Base-by-base conservation (phyloP, 2,113 vertebrate species). In the Podilymbus podiceps region DNA sequence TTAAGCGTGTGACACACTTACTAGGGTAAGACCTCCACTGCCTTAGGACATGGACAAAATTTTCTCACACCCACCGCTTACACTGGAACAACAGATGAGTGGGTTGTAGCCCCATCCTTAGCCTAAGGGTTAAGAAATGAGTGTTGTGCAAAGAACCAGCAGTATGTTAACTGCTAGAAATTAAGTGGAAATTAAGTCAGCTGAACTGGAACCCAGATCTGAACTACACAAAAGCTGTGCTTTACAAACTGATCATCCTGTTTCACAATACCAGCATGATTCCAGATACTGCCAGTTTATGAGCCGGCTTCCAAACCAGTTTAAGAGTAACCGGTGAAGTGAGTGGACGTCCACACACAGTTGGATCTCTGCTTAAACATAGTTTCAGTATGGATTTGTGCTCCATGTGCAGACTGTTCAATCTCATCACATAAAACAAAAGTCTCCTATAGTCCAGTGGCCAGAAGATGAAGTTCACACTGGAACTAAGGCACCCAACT, bases 51-150 rank as follows among this genome's bases (percentile, higher is more conserved):
- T 2, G 40, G n/a, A 33, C 5, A 64, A 17, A 31, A 17, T 58
- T 23, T 38, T 49, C n/a, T n/a, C 33, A 21, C 40, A 76, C 28
- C 50, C 82, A 5, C 58, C 14, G 18, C 15, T 31, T 10, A 15
- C 1, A 21, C 17, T 12, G 1, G 0, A 72, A 44, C 44, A 62
- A 23, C 2, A 78, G 56, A 56, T 30, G 4, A 60, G 42, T 21
- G 25, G 33, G 33, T 44, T 21, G 13, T 11, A 79, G 55, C 19
- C 38, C 28, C 28, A 42, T 25, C 69, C n/a, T 73, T 30, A 27
- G 27, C 25, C 35, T 25, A 15, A 60, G 52, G 44, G 14, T 11
- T 12, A 42, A 4, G 50, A 82, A 71, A 7, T 1, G 0, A 78
- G 8, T 6, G 1, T 5, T 89, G 14, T 35, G 33, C 59, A 77